These are phyloP conservation scores for Philereme vetulata DNA, from an alignment of 2,888 invertebrate species.

Conservation along the genomic window DNA sequence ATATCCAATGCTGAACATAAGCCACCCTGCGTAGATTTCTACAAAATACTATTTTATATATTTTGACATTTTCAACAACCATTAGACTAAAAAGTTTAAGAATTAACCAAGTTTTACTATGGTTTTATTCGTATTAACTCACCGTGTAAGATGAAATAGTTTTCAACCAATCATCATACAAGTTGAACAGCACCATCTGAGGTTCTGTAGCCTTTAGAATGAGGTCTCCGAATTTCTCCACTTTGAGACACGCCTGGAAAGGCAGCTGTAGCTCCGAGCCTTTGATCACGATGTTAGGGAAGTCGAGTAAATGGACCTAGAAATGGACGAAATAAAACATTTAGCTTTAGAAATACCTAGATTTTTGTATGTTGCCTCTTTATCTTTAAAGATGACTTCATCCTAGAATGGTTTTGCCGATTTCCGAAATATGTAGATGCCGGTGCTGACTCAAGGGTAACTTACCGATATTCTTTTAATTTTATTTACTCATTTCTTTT, in stretches of 20 bases:
- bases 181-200: slow-evolving; percentile 99
- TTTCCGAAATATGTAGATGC: too few species aligned
- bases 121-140: slow-evolving; percentile 41
- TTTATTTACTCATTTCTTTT: too few species aligned
- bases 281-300: slow-evolving; percentile 99
- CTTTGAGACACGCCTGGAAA: slow-evolving; percentile 99
- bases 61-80: too few species aligned
- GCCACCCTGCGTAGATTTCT: too few species aligned
- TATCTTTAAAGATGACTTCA: too few species aligned
- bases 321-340: slow-evolving; percentile 2
- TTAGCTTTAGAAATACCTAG: not conserved
- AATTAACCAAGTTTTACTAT: too few species aligned
- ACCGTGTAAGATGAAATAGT: slow-evolving; percentile 99
- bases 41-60: too few species aligned
- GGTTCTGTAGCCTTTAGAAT: slow-evolving; percentile 99
- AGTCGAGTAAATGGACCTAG: slow-evolving; percentile 98
- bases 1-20: too few species aligned
- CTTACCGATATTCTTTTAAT: too few species aligned
- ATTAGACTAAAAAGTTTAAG: too few species aligned
- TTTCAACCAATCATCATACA: slow-evolving; percentile 99
- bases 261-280: slow-evolving; percentile 99
- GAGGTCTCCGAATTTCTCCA: slow-evolving; percentile 99
- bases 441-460: too few species aligned
- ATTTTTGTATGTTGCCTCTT: not conserved
- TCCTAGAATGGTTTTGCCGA: too few species aligned